Evolutionary conservation across 2,797 vertebrate genomes (phyloP), one percentile per base, ranked within the genome.

Genomic region (Crenuchus spilurus): DNA sequence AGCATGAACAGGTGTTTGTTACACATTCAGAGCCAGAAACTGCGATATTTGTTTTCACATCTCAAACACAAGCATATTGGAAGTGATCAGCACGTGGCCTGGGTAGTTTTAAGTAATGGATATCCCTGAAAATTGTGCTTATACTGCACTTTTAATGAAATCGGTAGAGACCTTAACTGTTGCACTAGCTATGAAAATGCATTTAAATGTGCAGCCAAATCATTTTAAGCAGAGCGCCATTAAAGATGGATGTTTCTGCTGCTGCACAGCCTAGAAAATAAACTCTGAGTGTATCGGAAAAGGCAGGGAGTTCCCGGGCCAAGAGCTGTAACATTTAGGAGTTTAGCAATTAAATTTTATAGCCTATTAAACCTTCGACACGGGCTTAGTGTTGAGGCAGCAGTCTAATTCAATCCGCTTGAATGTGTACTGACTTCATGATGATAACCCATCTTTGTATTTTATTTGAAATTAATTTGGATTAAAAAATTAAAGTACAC

Each of bases 341-440:
- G 93, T 94, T 94, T 90, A 94, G 92, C 91, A 95, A 95, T 97
- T 96, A 96, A 87, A 95, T 94, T 90, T 93, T 91, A 92, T 91
- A 83, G 88, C 84, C 89, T 83, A 91, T 92, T 91, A 93, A 92
- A 90, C 88, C 89, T 87, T 87, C 87, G 88, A 86, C 84, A 81
- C 79, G 72, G 84, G 83, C 80, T 82, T 82, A 77, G 86, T 86
- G 84, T 86, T 57, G 70, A 83, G 61, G 70, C 70, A 46, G 69
- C 65, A 78, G 65, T 75, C 51, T 33, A 79, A 79, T 83, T 82
- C 78, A 82, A 79, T 75, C 52, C 46, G 61, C 55, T 51, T 42
- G 51, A 75, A 63, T 42, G 26, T 18, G 11, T 31, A 69, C 8
- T 33, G 46, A 68, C 46, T 74, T 76, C 54, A 51, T 35, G 41